Evolutionary conservation across 2,888 invertebrate genomes (phyloP), one percentile per base, ranked within the genome.

Genomic region (Eudemis profundana): DNA sequence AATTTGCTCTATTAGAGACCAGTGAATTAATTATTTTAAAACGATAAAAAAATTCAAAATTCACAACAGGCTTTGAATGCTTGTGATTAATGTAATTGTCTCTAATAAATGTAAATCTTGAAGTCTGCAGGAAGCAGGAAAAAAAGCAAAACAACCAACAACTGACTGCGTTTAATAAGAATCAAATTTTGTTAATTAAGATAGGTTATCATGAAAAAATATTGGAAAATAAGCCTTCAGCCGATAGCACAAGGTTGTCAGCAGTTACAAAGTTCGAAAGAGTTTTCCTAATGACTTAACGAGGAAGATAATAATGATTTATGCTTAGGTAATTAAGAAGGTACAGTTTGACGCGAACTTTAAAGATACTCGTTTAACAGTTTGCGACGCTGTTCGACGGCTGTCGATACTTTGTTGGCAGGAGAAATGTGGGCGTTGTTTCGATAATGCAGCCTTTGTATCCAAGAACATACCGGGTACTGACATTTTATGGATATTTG

Each of bases 281-380:
- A 74, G 70, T 75, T 70, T 42, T 63, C 68, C 68, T 76, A 82
- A 81, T 74, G 75, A 70, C 70, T 73, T 69, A 76, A 76, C 74
- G 77, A 78, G 69, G 54, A 69, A 75, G 73, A 82, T 86, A 82
- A 84, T 84, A 81, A 81, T 83, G 81, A 87, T 86, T 86, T 81
- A 83, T 83, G 71, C 72, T 62, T 53, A 67, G 70, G 76, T 81
- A 83, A 84, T 85, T 84, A 85, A 75, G 61, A 67, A 33, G 51
- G 29, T 68, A 64, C 68, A 65, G 61, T 57, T 50, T 17, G 17
- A 46, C 17, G 46, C 23, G n/a, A 38, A 53, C 33, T 63, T 57
- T 51, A 67, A 63, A 29, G 63, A 63, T 23, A 33, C 14, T 23
- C 66, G 38, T 61, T 65, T 27, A 27, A 38, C 19, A 27, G 7